Conservation (phyloP, 2,113 vertebrate genomes). For the Eidolon helvum region DNA sequence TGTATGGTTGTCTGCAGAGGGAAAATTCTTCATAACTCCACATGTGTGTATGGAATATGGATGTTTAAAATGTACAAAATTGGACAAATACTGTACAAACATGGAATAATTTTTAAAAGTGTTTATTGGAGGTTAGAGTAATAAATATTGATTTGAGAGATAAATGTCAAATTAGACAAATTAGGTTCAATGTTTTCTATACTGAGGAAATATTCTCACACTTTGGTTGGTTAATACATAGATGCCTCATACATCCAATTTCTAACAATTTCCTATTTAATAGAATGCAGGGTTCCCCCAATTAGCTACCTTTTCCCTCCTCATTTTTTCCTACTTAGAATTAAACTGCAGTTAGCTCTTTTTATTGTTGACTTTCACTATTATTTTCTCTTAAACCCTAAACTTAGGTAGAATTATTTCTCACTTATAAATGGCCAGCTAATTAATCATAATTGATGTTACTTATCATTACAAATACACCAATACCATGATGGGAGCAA, state of each 20-base stretch:
- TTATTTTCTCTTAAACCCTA: not conserved
- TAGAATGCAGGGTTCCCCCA: not conserved
- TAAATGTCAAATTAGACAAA: conserved; percentile 1
- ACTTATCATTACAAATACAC: not conserved
- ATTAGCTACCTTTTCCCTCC: not conserved
- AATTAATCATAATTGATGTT: not conserved
- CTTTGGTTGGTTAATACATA: not conserved
- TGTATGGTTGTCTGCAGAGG: not conserved
- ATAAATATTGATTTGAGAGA: not conserved
- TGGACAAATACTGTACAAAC: not conserved
- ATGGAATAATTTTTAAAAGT: not conserved
- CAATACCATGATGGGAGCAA: not conserved
- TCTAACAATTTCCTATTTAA: not conserved
- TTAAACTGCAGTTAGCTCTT: not conserved
- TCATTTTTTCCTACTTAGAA: not conserved
- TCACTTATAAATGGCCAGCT: not conserved
- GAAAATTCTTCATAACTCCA: not conserved
- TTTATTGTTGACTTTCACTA: not conserved
- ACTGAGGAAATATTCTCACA: not conserved
- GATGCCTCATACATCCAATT: not conserved
- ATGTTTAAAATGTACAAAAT: conserved; percentile 34
- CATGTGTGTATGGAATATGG: not conserved
- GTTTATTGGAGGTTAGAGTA: not conserved
- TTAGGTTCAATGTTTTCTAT: not conserved
- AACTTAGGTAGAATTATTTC: not conserved